Base-by-base conservation (phyloP, 64 coral and sea anemone genomes). In the Catalaphyllia jardinei region DNA sequence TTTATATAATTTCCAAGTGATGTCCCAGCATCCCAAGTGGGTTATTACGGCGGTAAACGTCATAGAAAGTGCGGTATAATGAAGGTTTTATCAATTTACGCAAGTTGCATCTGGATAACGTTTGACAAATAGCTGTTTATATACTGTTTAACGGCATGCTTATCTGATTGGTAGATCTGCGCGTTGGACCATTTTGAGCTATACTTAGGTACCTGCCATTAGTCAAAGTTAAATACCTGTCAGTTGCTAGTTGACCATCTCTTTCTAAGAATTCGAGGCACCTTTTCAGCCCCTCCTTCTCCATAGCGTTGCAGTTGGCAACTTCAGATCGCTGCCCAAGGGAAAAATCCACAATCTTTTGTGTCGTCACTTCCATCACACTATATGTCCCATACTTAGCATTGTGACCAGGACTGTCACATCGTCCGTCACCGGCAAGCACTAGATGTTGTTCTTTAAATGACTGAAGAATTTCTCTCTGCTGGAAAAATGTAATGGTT, bases 311-410 rank as follows among this genome's bases (percentile, higher is more conserved):
- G 8, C 31, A 77, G 31, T 15, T 39, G 57, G 80, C 28, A 22
- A 64, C 80, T 33, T 83, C 59, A 5, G 57, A 64, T 27, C 67
- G 60, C 10, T 83, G 80, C 59, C 67, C 80, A 42, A 83, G 59
- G 10, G 59, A 83, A 33, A 65, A 83, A 69, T 83, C 27, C 13
- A 83, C 29, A 12, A 83, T 62, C 29, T 13, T 83, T 83, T 69
- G 60, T 64, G 59, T 42, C 20, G 59, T 83, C 39, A 64, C 80
- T 20, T 83, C 80, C 59, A 64, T 83, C 60, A 81, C 1, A 57
- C 25, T 81, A 51, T 81, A 81, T 2, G 79, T 81, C 3, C 79
- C 79, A 5, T 81, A 81, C 13, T 83, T 83, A 10, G 80, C 80
- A 30, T 51, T 83, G 35, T 83, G 60, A 64, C 80, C 60, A 65